These are phyloP conservation scores for Parauchenoglanis punctatus DNA, from an alignment of 2,797 vertebrate species.

Conservation along the genomic window DNA sequence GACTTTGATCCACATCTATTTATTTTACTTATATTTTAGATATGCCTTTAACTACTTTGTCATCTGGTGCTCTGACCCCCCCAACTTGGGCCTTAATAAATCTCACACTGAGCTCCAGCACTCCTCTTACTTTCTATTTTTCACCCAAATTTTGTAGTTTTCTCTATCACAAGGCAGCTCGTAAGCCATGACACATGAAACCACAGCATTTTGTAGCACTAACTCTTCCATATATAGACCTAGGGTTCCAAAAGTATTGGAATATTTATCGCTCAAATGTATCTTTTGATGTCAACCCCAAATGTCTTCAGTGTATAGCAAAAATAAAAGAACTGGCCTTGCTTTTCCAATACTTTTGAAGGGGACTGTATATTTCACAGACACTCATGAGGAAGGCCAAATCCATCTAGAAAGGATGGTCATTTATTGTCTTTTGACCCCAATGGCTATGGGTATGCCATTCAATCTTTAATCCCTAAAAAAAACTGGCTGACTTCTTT, in stretches of 20 bases:
- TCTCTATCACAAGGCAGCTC: too few relatives aligned
- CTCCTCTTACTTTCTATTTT: background rate
- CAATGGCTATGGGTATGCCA: background rate
- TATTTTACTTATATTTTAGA: background rate
- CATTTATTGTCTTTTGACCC: constrained; percentile 14
- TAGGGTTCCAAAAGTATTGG: background rate
- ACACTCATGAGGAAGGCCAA: background rate
- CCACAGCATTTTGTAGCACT: background rate
- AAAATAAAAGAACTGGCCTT: too few relatives aligned
- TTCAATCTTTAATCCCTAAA: background rate
- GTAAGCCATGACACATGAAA: background rate
- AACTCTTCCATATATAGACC: background rate
- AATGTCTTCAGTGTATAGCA: background rate
- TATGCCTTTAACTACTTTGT: background rate
- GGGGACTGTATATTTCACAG: background rate
- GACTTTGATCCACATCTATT: background rate
- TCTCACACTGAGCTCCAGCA: background rate
- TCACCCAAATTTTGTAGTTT: background rate
- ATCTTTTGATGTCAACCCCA: too few relatives aligned
- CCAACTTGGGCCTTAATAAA: background rate
- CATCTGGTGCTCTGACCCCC: background rate
- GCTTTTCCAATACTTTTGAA: background rate
- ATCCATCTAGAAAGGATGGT: background rate
- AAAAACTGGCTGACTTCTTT: background rate
- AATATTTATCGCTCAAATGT: background rate